phyloP scores from a whole-genome alignment of 2,797 vertebrate genomes.

The Acanthiza pusilla region DNA sequence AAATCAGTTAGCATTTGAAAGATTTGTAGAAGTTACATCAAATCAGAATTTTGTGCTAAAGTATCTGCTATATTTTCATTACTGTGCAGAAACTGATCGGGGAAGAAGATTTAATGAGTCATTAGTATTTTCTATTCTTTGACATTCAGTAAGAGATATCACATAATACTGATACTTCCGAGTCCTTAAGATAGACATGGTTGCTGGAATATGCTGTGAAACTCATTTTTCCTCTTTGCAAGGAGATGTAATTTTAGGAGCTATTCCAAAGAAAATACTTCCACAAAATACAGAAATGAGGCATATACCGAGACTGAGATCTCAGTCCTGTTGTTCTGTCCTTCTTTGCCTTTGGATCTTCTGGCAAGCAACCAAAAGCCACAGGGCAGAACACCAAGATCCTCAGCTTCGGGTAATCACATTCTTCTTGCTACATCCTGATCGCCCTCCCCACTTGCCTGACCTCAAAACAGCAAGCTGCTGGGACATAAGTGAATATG shows the following conservation, averaged over 20 bases:
- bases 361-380: constrained; percentile 7
- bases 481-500: neutral
- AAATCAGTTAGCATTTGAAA: neutral
- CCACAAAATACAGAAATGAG: neutral
- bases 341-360: constrained; percentile 25
- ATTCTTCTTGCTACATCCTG: neutral
- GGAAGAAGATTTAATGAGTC: neutral
- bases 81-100: neutral
- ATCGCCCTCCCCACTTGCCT: neutral
- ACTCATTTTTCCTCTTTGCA: neutral
- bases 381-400: constrained; percentile 20
- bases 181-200: neutral
- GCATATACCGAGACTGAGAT: neutral
- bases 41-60: neutral
- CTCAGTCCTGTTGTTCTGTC: neutral
- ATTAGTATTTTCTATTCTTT: neutral
- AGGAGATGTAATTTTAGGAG: constrained; percentile 12
- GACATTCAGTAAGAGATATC: neutral
- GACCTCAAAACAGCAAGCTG: neutral
- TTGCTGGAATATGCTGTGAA: neutral
- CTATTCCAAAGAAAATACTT: neutral
- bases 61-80: neutral
- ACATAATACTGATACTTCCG: neutral
- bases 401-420: neutral
- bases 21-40: neutral